A percentile compares a stretch with the other conserved stretches of the same genome.
Evolutionary conservation across 1,140 invertebrate species (phyloP).

Genomic region (Drosophila quadrilineata): DNA sequence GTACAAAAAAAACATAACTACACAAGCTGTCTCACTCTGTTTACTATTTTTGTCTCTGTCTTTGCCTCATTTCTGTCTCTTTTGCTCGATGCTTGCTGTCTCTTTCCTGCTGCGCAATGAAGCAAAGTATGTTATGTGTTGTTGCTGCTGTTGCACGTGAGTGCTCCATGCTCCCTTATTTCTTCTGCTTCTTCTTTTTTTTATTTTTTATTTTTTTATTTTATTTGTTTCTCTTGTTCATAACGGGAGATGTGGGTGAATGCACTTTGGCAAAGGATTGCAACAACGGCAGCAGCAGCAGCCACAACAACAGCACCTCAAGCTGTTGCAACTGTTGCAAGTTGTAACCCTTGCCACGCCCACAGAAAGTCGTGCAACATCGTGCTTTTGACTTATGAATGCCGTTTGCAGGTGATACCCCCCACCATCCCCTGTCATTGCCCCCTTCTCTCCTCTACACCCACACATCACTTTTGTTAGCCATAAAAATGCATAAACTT

Average conservation of each 20-base stretch:
- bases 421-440: no score
- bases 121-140: constrained; percentile 62
- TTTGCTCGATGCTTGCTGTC: neutral
- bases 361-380: no score
- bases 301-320: constrained; percentile 15
- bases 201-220: neutral
- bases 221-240: no score
- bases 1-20: no score
- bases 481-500: constrained; percentile 47
- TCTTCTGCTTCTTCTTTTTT: neutral
- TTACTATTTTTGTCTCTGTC: neutral
- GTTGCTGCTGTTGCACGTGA: constrained; percentile 63
- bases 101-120: constrained; percentile 49
- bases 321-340: constrained; percentile 9
- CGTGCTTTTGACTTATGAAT: constrained; percentile 38
- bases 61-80: neutral
- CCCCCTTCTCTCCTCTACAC: constrained; percentile 7
- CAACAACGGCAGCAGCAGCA: constrained; percentile 3
- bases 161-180: constrained; percentile 10
- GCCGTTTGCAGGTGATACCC: constrained; percentile 11
- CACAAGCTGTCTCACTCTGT: constrained; percentile 9
- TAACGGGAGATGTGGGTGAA: constrained; percentile 58
- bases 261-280: constrained; percentile 60
- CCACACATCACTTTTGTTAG: no score
- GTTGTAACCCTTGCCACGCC: no score